These are phyloP conservation scores for Champsocephalus esox DNA, from an alignment of 2,797 vertebrate species.

Conservation along the genomic window DNA sequence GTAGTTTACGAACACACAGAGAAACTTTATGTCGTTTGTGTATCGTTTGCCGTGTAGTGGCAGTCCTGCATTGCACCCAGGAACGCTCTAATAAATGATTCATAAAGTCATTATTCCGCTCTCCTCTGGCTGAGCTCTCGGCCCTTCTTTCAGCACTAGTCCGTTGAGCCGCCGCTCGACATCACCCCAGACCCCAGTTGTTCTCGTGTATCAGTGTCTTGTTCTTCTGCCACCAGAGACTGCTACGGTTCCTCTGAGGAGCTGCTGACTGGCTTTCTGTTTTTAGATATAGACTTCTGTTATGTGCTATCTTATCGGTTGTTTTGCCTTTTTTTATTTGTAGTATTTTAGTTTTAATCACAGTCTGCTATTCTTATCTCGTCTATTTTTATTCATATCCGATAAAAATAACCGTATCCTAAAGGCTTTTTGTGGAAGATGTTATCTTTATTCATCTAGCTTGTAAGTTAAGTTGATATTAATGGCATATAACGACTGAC, in stretches of 20 bases:
- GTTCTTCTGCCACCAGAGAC: background rate
- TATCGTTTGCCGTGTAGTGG: constrained; percentile 1
- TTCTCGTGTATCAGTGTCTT: constrained; percentile 25
- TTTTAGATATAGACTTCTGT: constrained; percentile 6
- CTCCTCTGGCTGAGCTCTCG: constrained; percentile 41
- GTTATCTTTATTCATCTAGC: background rate
- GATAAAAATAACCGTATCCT: background rate
- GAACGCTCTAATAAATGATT: constrained; percentile 61
- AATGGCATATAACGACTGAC: background rate
- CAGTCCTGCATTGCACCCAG: constrained; percentile 48
- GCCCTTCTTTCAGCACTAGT: constrained; percentile 47
- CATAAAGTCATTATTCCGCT: constrained; percentile 53
- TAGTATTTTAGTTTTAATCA: constrained; percentile 35
- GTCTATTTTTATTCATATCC: constrained; percentile 23
- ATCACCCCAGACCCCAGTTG: constrained; percentile 7
- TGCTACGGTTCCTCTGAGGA: background rate
- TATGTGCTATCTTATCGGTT: constrained; percentile 5
- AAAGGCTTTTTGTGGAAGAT: constrained; percentile 1
- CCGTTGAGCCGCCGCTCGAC: constrained; percentile 45
- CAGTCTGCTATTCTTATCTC: background rate
- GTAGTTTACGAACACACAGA: constrained; percentile 11
- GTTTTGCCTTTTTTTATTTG: constrained; percentile 4
- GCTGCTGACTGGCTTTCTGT: background rate
- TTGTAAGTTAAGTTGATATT: background rate
- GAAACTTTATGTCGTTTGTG: constrained; percentile 8